Evolutionary conservation across 2,797 vertebrate species (phyloP), one percentile per base, ranked within the genome.

Genomic region (Myripristis murdjan): DNA sequence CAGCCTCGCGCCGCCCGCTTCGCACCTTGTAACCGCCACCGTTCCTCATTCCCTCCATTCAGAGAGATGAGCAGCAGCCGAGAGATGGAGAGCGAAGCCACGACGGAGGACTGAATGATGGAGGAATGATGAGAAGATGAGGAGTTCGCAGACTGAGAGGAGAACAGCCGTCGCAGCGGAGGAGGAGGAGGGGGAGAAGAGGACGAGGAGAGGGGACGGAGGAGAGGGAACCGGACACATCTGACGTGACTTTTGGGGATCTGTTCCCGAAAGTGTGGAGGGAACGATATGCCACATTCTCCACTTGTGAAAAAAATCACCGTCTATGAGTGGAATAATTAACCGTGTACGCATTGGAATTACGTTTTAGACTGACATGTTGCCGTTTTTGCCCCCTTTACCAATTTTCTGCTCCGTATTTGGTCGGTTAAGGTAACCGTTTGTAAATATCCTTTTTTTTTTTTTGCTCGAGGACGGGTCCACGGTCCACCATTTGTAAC

Each of bases 201-300:
- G 52, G 31, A 53, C 56, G 63, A 73, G 64, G 44, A 77, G 64
- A 43, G 41, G 57, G 43, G 49, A 63, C 66, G 39, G 69, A 60
- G 44, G 33, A 66, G 67, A 35, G 61, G 20, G 33, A 62, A 41
- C 60, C 73, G 20, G 54, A 16, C 65, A 44, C 70, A 85, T 87
- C 70, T 77, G 73, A 70, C 57, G 66, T 65, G 84, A 83, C 82
- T n/a, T 87, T 79, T 69, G 10, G 79, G 73, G 65, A 44, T 80
- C 75, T 81, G 62, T 76, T 49, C 51, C 16, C 20, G 49, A 28
- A 54, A 39, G 74, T 55, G 54, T 47, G 46, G 35, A 35, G 33
- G 60, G 26, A 2, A 6, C 60, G 41, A 64, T 37, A 73, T 44
- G 46, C 26, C 20, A 35, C 68, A 2, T 60, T 35, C 12, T 52